Evolutionary conservation across 2,797 vertebrate species (phyloP).

Genomic region (Peromyscus melanophrys): DNA sequence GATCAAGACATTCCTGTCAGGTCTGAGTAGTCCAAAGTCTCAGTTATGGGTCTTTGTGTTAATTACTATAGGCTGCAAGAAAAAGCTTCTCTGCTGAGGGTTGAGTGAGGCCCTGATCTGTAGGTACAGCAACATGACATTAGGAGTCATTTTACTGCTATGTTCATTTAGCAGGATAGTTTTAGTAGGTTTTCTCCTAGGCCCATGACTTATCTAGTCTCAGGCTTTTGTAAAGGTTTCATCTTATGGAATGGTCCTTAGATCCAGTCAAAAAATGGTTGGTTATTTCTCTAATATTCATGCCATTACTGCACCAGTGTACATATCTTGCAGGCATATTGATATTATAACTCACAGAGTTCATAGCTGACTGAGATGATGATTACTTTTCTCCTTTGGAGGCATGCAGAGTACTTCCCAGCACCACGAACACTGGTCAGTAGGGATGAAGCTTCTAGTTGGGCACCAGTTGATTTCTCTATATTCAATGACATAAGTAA

Average conservation of each 20-base stretch:
- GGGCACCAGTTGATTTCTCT: background rate
- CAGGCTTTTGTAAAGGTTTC: background rate
- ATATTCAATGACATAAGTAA: background rate
- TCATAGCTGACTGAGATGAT: background rate
- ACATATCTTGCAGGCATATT: background rate
- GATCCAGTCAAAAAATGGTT: background rate
- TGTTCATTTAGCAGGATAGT: background rate
- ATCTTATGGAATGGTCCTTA: background rate
- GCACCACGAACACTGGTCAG: background rate
- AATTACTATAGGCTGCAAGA: background rate
- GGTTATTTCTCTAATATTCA: background rate
- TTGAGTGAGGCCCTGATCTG: background rate
- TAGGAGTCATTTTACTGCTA: background rate
- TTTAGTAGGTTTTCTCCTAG: background rate
- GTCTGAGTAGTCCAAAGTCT: background rate
- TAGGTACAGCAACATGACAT: background rate
- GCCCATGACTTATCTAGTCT: background rate
- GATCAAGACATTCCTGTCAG: background rate
- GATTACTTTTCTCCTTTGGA: background rate
- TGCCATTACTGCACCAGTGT: background rate
- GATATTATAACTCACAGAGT: background rate
- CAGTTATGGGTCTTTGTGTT: background rate
- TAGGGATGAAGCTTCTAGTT: background rate
- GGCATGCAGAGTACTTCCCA: background rate
- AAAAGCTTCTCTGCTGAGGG: background rate